phyloP scores from a whole-genome alignment of 2,888 invertebrate genomes.

The Lasioglossum leucozonium region DNA sequence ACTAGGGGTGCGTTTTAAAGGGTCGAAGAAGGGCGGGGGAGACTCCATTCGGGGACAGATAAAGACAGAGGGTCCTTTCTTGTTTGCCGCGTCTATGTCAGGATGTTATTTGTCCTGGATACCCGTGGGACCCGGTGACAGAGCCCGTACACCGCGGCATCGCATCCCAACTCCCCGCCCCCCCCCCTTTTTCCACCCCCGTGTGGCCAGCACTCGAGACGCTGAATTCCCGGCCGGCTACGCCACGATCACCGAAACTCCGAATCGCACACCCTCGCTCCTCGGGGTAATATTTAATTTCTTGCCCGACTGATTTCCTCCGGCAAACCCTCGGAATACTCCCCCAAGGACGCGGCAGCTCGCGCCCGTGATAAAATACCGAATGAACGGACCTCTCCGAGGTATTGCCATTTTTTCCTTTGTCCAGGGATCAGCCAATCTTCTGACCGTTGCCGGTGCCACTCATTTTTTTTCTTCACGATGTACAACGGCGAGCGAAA shows the following conservation, averaged over 20 bases:
- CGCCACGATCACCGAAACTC: constrained; percentile 40
- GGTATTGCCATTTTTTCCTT: constrained; percentile 68
- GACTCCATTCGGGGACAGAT: constrained; percentile 5
- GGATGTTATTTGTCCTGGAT: constrained; percentile 76
- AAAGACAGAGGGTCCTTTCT: constrained; percentile 58
- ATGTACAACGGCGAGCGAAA: background rate
- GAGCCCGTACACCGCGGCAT: constrained; percentile 60
- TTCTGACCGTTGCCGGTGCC: constrained; percentile 63
- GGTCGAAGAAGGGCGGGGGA: constrained; percentile 34
- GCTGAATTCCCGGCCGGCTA: constrained; percentile 65
- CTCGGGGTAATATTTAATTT: constrained; percentile 81
- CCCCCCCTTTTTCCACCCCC: constrained; percentile 11
- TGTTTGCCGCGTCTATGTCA: constrained; percentile 73
- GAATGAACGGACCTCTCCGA: constrained; percentile 62
- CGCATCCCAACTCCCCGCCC: constrained; percentile 38
- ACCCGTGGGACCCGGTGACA: constrained; percentile 70
- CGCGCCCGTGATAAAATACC: constrained; percentile 74
- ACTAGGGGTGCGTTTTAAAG: constrained; percentile 56
- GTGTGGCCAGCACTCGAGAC: constrained; percentile 55
- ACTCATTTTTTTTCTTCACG: background rate
- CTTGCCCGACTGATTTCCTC: constrained; percentile 80
- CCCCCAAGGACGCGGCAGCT: constrained; percentile 59
- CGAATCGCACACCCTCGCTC: constrained; percentile 51
- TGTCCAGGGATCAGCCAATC: constrained; percentile 52
- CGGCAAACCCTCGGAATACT: constrained; percentile 64